Base-by-base conservation (phyloP, 2,888 invertebrate species). In the Thera britannica region DNA sequence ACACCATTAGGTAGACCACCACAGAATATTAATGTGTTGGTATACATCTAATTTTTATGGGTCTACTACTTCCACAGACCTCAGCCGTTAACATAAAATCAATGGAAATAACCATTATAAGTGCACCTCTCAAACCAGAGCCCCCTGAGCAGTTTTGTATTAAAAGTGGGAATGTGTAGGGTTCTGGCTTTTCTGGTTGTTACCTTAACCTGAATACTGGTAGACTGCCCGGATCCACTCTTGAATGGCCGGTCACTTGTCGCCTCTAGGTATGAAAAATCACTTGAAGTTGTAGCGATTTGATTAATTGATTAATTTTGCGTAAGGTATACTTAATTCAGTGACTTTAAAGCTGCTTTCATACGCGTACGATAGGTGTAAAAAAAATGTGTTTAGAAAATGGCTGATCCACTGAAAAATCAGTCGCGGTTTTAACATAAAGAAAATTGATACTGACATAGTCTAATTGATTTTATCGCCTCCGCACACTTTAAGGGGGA, bases 31-130 rank as follows among this genome's bases (percentile, higher is more conserved):
- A 75, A 77, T 75, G 67, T 44, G 36, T 55, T 71, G 71, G 46
- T 41, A 56, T 38, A 34, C 23, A 65, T 69, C 63, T 62, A 48
- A 70, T 75, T 72, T 75, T 71, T 73, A 76, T 72, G 70, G 71
- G 62, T 71, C 75, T 71, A 77, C 69, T 66, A 68, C 73, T 75
- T 75, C 76, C 71, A 77, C 70, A 71, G 74, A 75, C 73, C 71
- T 12, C 71, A 70, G 75, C 79, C 77, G 80, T 81, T 79, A 81
- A 77, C 79, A 79, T 81, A 78, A 78, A 80, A 78, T 75, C 68
- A 62, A 55, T 70, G 64, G 58, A 67, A 51, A 59, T 49, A 59
- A 71, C 83, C 80, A 82, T 41, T 55, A 23, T 38, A 38, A 3
- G 2, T 3, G 36, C 75, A 75, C 52, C 73, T 63, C 52, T 63